Conservation (phyloP, 2,888 invertebrate species). For the Pecten maximus region DNA sequence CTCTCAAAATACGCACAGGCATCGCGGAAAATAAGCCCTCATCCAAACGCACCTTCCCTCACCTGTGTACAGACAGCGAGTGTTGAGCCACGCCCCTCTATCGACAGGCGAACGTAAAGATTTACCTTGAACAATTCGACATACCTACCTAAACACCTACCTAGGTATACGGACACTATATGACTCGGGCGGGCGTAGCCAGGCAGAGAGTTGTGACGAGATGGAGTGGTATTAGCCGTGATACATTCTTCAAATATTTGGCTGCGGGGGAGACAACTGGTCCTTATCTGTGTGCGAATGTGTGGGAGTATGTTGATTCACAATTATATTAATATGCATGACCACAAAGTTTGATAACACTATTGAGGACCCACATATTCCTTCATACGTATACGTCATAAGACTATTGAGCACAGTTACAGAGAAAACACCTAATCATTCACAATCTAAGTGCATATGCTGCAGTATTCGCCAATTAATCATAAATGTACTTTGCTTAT, state of each 20-base stretch:
- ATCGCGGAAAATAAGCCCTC: neutral
- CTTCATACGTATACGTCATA: neutral
- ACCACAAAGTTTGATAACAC: neutral
- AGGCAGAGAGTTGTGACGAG: neutral
- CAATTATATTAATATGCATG: neutral
- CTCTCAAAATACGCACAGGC: neutral
- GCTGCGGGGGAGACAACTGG: slow-evolving; percentile 32
- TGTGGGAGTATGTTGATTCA: slow-evolving; percentile 5
- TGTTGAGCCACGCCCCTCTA: slow-evolving; percentile 7
- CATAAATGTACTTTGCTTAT: no score
- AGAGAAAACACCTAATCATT: neutral
- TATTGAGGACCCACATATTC: neutral
- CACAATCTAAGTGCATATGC: neutral
- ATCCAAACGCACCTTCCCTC: neutral
- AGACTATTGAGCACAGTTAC: neutral
- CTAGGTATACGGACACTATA: neutral
- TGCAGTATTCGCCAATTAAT: neutral
- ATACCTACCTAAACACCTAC: slow-evolving; percentile 10
- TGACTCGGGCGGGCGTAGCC: neutral
- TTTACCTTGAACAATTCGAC: neutral
- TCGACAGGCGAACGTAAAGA: neutral
- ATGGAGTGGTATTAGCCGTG: slow-evolving; percentile 11
- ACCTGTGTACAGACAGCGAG: neutral
- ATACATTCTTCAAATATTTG: slow-evolving; percentile 22
- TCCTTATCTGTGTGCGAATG: neutral